Evolutionary conservation across 2,888 invertebrate genomes (phyloP), one percentile per base, ranked within the genome.

Genomic region (Melanotus villosus): DNA sequence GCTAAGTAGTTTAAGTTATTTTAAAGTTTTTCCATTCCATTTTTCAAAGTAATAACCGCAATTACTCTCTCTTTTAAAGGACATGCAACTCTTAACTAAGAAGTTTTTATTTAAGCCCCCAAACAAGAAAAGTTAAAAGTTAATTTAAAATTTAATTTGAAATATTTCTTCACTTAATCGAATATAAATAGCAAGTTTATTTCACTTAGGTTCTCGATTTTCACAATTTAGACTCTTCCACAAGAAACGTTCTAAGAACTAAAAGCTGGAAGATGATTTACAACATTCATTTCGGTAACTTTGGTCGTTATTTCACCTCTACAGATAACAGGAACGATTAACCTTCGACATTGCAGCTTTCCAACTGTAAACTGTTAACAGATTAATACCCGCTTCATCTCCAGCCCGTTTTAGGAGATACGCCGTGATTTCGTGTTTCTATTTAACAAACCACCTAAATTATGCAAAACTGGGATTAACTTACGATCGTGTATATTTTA

Each of bases 281-380:
- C 56, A 66, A 68, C 70, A 75, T 75, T 77, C 71, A 75, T 75
- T 74, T 74, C 62, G 67, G 70, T 76, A 79, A 79, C 75, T 78
- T 79, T 76, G 73, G 76, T 77, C 76, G 76, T 79, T 79, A 78
- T 77, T 78, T 77, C 75, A 69, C 70, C 63, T 68, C 57, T 41
- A 50, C 23, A 54, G 68, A 68, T 63, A 68, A 63, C 73, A 75
- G 74, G 71, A 73, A 57, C 68, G 76, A 76, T 77, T 77, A 77
- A 76, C 73, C 75, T 75, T 68, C 66, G 76, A 77, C 76, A 74
- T 75, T 67, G 73, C 70, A 70, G 72, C 75, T 62, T 62, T 62
- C 62, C 67, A 54, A 67, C 67, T 62, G 60, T 62, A 60, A 79
- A 76, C 76, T 76, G 76, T 79, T 79, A 78, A 77, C 79, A 77